phyloP scores from a whole-genome alignment of 2,113 vertebrate species.

The Mixornis gularis region DNA sequence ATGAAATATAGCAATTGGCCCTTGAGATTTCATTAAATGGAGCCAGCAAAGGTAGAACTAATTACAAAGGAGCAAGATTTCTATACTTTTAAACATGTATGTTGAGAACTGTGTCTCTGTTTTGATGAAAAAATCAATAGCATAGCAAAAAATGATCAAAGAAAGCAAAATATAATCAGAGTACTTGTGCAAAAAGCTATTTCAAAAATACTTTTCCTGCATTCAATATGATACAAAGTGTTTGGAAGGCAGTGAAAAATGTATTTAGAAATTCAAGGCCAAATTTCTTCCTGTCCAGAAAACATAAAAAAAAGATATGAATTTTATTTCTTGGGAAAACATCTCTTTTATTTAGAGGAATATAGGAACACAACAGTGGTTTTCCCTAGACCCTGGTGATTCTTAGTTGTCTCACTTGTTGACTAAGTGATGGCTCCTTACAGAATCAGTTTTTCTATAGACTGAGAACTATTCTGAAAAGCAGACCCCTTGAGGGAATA shows the following conservation, averaged over 20 bases:
- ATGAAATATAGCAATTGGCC: not conserved
- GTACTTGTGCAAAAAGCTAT: not conserved
- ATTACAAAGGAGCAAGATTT: not conserved
- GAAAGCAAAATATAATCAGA: not conserved
- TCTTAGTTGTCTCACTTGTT: not conserved
- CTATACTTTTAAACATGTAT: not conserved
- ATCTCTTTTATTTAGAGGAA: not conserved
- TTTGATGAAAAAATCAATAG: constrained; percentile 33
- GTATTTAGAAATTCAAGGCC: not conserved
- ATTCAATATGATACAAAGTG: not conserved
- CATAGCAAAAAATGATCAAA: not conserved
- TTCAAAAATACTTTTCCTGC: not conserved
- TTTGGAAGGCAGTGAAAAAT: not conserved
- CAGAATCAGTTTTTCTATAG: not conserved
- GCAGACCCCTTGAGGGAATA: not conserved
- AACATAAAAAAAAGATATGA: not conserved
- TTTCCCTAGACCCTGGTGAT: not conserved
- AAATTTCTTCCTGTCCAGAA: not conserved
- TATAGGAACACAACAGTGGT: not conserved
- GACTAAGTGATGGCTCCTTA: not conserved
- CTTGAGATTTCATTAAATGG: not conserved
- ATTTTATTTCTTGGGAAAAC: not conserved
- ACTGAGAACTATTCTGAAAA: not conserved
- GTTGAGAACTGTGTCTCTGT: not conserved
- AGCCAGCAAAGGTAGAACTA: not conserved